Percentiles rank a stretch among this genome's conserved stretches.
Evolutionary conservation across 1,140 invertebrate species (phyloP).

Genomic region (Drosophila santomea): DNA sequence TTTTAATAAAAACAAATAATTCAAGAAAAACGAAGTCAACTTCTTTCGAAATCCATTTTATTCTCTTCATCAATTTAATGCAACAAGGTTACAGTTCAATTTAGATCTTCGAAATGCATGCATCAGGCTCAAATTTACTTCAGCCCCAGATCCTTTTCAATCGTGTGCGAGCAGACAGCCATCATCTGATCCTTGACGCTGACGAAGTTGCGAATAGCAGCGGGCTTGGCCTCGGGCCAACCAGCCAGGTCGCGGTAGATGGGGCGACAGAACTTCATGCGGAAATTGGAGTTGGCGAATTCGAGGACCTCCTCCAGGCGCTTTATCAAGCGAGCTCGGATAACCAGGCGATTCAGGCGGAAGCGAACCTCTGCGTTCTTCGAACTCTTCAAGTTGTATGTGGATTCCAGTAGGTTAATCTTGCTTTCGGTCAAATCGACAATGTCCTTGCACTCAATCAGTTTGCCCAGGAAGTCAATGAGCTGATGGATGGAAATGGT

Average conservation of each 20-base stretch:
- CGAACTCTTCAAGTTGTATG: slow-evolving; percentile 89
- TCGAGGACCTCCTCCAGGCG: slow-evolving; percentile 89
- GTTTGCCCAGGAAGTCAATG: slow-evolving; percentile 89
- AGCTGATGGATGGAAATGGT: slow-evolving; percentile 89
- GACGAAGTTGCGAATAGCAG: slow-evolving; percentile 90
- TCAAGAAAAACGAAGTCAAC: slow-evolving; percentile 48
- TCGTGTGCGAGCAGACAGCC: slow-evolving; percentile 89
- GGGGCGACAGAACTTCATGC: slow-evolving; percentile 96
- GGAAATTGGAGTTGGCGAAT: slow-evolving; percentile 93
- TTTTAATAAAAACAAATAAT: slow-evolving; percentile 84
- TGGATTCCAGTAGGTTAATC: slow-evolving; percentile 86
- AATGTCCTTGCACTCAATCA: slow-evolving; percentile 86
- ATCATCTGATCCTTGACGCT: slow-evolving; percentile 92
- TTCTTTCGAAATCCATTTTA: too few relatives aligned
- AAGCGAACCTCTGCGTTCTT: slow-evolving; percentile 94
- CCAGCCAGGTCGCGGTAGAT: slow-evolving; percentile 94
- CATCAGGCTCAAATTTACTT: slow-evolving; percentile 55
- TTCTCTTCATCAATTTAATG: not conserved
- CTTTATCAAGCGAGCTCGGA: slow-evolving; percentile 89
- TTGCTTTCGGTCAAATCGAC: slow-evolving; percentile 71
- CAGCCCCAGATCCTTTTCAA: slow-evolving; percentile 90
- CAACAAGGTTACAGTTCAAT: slow-evolving; percentile 22
- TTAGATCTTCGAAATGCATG: slow-evolving; percentile 30
- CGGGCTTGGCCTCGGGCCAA: slow-evolving; percentile 90
- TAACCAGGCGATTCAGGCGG: slow-evolving; percentile 91